phyloP scores from a whole-genome alignment of 2,113 vertebrate species.

The Pipa parva region DNA sequence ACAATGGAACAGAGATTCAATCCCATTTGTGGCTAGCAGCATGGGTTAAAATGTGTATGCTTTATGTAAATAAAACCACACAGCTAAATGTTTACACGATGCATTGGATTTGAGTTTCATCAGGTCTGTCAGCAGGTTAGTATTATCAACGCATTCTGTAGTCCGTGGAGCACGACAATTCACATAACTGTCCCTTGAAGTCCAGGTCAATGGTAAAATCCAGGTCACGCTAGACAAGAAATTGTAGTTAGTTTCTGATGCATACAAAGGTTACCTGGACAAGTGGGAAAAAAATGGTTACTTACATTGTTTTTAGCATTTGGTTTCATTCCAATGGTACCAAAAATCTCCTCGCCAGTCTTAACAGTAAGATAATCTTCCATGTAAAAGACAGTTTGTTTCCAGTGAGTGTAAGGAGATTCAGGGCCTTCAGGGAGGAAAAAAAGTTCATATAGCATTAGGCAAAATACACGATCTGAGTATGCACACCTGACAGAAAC shows the following conservation, averaged over 20 bases:
- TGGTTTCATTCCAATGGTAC: slow-evolving; percentile 89
- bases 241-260: rapidly evolving
- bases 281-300: neutral
- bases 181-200: slow-evolving; percentile 89
- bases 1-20: slow-evolving; percentile 13
- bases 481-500: too few species aligned
- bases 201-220: slow-evolving; percentile 89
- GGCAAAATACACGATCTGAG: too few species aligned
- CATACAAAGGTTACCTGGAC: neutral
- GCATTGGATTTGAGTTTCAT: slow-evolving; percentile 8
- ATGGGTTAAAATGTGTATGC: slow-evolving; percentile 20
- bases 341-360: slow-evolving; percentile 86
- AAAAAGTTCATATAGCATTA: neutral
- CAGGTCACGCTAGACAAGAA: slow-evolving; percentile 75
- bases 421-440: slow-evolving; percentile 69
- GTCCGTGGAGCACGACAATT: slow-evolving; percentile 84
- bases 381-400: slow-evolving; percentile 91
- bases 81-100: slow-evolving; percentile 39
- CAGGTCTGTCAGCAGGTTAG: slow-evolving; percentile 6
- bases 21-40: neutral
- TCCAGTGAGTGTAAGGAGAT: slow-evolving; percentile 93
- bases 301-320: slow-evolving; percentile 91
- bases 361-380: slow-evolving; percentile 93
- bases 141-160: slow-evolving; percentile 80
- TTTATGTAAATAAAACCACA: slow-evolving; percentile 40